Conservation (phyloP, 2,113 vertebrate genomes). For the Dicrurus megarhynchus region DNA sequence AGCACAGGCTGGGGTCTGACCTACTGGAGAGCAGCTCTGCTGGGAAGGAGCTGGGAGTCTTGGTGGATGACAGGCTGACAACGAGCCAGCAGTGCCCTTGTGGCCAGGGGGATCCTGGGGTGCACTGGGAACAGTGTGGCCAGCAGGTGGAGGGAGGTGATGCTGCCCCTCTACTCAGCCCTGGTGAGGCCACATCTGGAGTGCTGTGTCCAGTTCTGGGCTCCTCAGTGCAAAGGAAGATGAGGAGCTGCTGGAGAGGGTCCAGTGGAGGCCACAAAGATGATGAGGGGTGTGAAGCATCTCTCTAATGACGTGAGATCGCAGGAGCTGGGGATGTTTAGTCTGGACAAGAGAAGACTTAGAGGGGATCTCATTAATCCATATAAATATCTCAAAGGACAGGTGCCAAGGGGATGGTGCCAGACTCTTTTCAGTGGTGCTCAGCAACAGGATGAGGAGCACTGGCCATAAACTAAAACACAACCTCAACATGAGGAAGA, state of each 20-base stretch:
- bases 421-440: neutral
- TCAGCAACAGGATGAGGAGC: neutral
- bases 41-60: neutral
- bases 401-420: neutral
- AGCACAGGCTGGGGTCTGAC: neutral
- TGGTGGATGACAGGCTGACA: accelerated
- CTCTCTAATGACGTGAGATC: accelerated
- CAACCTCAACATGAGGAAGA: neutral
- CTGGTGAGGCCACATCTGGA: neutral
- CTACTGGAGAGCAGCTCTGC: neutral
- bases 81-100: neutral
- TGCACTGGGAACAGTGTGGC: neutral
- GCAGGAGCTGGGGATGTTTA: neutral
- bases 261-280: neutral
- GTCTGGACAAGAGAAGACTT: neutral
- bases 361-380: neutral
- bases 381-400: neutral
- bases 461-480: neutral
- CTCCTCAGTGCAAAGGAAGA: neutral
- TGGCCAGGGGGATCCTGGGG: neutral
- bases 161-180: neutral
- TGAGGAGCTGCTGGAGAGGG: neutral
- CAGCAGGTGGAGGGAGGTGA: neutral
- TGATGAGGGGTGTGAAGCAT: neutral
- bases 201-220: neutral